phyloP scores from a whole-genome alignment of 2,888 invertebrate species.

The Dyspetes luteomarginatus region DNA sequence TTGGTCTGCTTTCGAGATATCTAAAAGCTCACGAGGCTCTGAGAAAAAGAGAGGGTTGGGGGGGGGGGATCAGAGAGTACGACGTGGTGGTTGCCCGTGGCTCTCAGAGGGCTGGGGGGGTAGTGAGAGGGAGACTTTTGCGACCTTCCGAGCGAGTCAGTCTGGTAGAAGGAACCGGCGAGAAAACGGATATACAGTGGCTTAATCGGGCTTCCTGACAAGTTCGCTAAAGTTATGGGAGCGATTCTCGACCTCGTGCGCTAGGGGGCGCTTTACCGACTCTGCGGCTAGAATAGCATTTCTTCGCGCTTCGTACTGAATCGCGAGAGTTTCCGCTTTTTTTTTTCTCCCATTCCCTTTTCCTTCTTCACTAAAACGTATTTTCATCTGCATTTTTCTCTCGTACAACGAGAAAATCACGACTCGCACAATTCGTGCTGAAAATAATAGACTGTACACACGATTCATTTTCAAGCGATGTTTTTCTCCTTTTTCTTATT shows the following conservation, averaged over 20 bases:
- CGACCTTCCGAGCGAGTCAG: conserved; percentile 36
- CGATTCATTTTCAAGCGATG: no score
- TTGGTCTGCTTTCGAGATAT: conserved; percentile 35
- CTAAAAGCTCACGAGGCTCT: conserved; percentile 7
- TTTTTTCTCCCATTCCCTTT: not conserved
- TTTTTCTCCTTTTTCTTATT: not conserved
- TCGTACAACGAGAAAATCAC: conserved; percentile 21
- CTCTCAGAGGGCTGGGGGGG: conserved; percentile 17
- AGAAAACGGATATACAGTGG: conserved; percentile 70
- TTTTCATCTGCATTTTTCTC: conserved; percentile 60
- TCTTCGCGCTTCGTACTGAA: conserved; percentile 31
- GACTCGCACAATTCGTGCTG: not conserved
- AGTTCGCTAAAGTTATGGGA: conserved; percentile 68
- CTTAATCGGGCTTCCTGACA: conserved; percentile 70
- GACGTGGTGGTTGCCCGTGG: conserved; percentile 36
- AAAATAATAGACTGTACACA: not conserved
- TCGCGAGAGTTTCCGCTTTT: conserved; percentile 29
- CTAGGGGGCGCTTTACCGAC: conserved; percentile 29
- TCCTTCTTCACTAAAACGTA: not conserved
- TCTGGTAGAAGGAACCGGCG: conserved; percentile 48
- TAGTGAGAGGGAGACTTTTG: conserved; percentile 28
- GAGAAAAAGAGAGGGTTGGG: conserved; percentile 8
- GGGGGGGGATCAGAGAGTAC: conserved; percentile 5
- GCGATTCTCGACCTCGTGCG: conserved; percentile 59
- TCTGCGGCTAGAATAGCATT: conserved; percentile 45